Evolutionary conservation across 2,888 invertebrate genomes (phyloP).

Genomic region (Xylota sylvarum): DNA sequence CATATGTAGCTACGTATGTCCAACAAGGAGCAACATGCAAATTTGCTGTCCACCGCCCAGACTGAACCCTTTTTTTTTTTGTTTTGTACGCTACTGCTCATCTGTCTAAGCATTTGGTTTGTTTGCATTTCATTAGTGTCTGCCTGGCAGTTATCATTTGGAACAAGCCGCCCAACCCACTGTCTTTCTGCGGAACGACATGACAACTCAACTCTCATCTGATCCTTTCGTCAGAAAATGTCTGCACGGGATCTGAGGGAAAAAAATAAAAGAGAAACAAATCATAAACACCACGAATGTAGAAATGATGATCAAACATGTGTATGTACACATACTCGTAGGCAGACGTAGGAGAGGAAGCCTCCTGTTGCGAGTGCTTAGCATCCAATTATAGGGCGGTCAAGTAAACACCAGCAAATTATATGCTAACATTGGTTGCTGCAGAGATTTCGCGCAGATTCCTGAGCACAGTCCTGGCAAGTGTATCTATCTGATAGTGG

Average conservation of each 20-base stretch:
- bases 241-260: not conserved
- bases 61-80: constrained; percentile 56
- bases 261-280: constrained; percentile 13
- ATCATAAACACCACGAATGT: constrained; percentile 44
- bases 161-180: constrained; percentile 1
- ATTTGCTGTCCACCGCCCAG: constrained; percentile 44
- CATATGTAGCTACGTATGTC: constrained; percentile 21
- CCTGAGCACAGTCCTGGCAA: constrained; percentile 7
- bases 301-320: constrained; percentile 59
- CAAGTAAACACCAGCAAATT: constrained; percentile 82
- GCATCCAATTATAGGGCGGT: constrained; percentile 81
- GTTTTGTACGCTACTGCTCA: constrained; percentile 29
- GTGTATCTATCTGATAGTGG: constrained; percentile 6
- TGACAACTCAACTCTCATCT: constrained; percentile 63
- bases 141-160: constrained; percentile 63
- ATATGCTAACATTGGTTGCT: constrained; percentile 79
- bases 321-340: constrained; percentile 6
- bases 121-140: constrained; percentile 76
- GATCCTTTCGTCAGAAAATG: constrained; percentile 45
- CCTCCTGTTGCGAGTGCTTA: constrained; percentile 79
- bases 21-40: constrained; percentile 68
- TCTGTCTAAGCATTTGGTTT: constrained; percentile 72
- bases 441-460: constrained; percentile 51
- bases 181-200: constrained; percentile 46
- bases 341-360: constrained; percentile 14